Conservation (phyloP, 2,888 invertebrate species). For the Bombylius major region DNA sequence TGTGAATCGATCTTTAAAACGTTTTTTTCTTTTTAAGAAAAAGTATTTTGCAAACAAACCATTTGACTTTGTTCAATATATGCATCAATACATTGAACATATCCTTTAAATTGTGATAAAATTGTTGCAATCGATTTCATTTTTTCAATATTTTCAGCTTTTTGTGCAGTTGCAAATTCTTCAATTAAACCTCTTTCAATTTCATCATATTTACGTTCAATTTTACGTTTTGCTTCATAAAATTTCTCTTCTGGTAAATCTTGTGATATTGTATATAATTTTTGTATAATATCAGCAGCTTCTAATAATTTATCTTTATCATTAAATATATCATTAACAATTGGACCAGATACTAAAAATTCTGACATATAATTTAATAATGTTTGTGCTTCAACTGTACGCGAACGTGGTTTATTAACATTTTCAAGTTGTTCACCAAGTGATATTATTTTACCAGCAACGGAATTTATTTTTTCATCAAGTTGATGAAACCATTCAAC, state of each 20-base stretch:
- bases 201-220: constrained; percentile 78
- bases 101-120: constrained; percentile 91
- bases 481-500: constrained; percentile 81
- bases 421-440: constrained; percentile 97
- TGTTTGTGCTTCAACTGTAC: constrained; percentile 90
- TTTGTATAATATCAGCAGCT: constrained; percentile 95
- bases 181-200: constrained; percentile 83
- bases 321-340: constrained; percentile 74
- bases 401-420: constrained; percentile 84
- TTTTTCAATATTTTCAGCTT: constrained; percentile 64
- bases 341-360: constrained; percentile 75
- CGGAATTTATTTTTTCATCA: constrained; percentile 91
- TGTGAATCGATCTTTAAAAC: background rate
- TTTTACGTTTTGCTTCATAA: constrained; percentile 71
- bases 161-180: constrained; percentile 85
- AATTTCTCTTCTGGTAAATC: constrained; percentile 83
- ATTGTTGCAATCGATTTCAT: constrained; percentile 92
- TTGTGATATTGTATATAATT: constrained; percentile 88
- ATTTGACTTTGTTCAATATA: constrained; percentile 94
- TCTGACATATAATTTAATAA: constrained; percentile 85
- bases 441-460: constrained; percentile 94
- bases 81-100: constrained; percentile 90
- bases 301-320: constrained; percentile 69
- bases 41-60: constrained; percentile 38
- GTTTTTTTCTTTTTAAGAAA: background rate